Percentiles rank a stretch among this genome's conserved stretches.
Evolutionary conservation across 2,888 invertebrate species (phyloP).

Genomic region (Agriopis leucophaearia): DNA sequence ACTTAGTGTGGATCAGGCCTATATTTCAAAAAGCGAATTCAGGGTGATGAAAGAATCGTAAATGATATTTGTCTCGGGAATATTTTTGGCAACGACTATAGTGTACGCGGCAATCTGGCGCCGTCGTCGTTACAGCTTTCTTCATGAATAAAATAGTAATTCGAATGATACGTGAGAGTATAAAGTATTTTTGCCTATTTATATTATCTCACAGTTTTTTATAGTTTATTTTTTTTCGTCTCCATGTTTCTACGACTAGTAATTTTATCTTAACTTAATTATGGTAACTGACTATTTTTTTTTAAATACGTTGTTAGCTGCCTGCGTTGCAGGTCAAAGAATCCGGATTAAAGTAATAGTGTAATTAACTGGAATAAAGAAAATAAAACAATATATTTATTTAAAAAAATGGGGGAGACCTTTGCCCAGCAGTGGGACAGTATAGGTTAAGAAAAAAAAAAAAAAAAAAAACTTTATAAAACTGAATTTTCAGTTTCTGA

Average conservation of each 20-base stretch:
- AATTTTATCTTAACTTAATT: too few relatives aligned
- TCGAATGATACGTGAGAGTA: slow-evolving; percentile 16
- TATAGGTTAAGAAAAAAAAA: too few relatives aligned
- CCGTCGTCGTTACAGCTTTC: slow-evolving; percentile 14
- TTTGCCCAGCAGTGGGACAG: too few relatives aligned
- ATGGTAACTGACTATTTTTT: too few relatives aligned
- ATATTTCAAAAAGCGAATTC: slow-evolving; percentile 13
- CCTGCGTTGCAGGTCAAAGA: too few relatives aligned
- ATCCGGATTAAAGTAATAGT: too few relatives aligned
- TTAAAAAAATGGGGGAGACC: too few relatives aligned
- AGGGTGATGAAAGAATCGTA: slow-evolving; percentile 9
- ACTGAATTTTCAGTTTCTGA: too few relatives aligned
- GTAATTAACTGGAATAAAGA: too few relatives aligned
- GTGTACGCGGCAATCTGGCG: slow-evolving; percentile 22
- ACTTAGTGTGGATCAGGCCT: not conserved
- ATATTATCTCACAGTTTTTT: slow-evolving; percentile 2
- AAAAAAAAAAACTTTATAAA: too few relatives aligned
- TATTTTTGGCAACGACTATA: slow-evolving; percentile 22
- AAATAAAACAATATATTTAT: too few relatives aligned
- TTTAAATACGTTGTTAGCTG: too few relatives aligned
- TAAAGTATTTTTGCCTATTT: slow-evolving; percentile 7
- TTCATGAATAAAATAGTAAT: slow-evolving; percentile 28
- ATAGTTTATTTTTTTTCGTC: not conserved
- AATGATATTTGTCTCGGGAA: slow-evolving; percentile 16
- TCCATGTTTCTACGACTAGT: not conserved